Conservation (phyloP, 2,888 invertebrate species). For the Argyra leucocephala region DNA sequence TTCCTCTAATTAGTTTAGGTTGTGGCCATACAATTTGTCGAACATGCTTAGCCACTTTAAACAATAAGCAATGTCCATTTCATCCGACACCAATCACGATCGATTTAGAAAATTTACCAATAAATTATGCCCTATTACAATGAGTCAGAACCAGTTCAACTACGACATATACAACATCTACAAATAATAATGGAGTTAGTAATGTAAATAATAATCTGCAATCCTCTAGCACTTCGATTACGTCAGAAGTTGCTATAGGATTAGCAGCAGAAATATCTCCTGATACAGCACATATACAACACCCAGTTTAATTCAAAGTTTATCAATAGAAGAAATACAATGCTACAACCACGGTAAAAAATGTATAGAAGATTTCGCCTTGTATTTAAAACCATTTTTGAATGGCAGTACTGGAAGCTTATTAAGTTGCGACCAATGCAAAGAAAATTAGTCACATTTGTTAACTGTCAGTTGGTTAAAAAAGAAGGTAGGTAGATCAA, state of each 20-base stretch:
- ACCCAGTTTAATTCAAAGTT: slow-evolving; percentile 39
- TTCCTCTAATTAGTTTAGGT: slow-evolving; percentile 82
- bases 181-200: slow-evolving; percentile 16
- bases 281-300: slow-evolving; percentile 25
- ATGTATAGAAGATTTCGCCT: slow-evolving; percentile 79
- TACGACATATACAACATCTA: slow-evolving; percentile 37
- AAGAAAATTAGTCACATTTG: slow-evolving; percentile 80
- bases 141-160: slow-evolving; percentile 51
- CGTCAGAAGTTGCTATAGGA: slow-evolving; percentile 25
- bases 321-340: slow-evolving; percentile 46
- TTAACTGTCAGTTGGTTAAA: slow-evolving; percentile 86
- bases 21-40: slow-evolving; percentile 93
- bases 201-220: slow-evolving; percentile 17
- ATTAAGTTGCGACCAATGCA: slow-evolving; percentile 90
- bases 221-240: slow-evolving; percentile 20
- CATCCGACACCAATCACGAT: slow-evolving; percentile 73
- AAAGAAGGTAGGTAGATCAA: slow-evolving; percentile 69
- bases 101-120: slow-evolving; percentile 66
- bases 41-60: slow-evolving; percentile 77
- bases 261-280: slow-evolving; percentile 15
- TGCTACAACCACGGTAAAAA: slow-evolving; percentile 57
- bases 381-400: slow-evolving; percentile 74
- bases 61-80: slow-evolving; percentile 87
- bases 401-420: slow-evolving; percentile 43
- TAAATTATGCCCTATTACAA: slow-evolving; percentile 81